These are phyloP conservation scores for Epinotia brunnichana DNA, from an alignment of 2,888 invertebrate genomes.

Conservation along the genomic window DNA sequence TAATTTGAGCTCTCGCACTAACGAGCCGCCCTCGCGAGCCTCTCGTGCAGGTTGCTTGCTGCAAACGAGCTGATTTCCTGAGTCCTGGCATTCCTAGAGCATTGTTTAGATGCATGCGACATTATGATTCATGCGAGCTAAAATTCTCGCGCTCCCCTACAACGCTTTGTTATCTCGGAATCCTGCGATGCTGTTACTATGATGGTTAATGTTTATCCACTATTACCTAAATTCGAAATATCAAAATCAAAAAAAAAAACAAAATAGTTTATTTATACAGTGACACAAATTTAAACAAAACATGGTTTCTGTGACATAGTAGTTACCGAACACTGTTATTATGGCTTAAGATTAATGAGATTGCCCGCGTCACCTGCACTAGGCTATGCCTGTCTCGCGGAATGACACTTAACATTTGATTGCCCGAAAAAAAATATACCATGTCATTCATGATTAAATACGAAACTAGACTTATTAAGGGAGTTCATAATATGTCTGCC, in stretches of 20 bases:
- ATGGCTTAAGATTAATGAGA: too few relatives aligned
- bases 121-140: conserved; percentile 40
- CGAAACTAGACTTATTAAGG: background rate
- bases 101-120: conserved; percentile 66
- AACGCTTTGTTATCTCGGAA: conserved; percentile 21
- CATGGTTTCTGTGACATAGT: too few relatives aligned
- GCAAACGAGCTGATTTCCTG: conserved; percentile 71
- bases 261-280: too few relatives aligned
- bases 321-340: too few relatives aligned
- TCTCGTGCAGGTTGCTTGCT: conserved; percentile 62
- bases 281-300: too few relatives aligned
- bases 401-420: too few relatives aligned
- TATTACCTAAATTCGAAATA: conserved; percentile 13
- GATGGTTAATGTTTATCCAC: conserved; percentile 13
- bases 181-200: conserved; percentile 16
- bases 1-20: conserved; percentile 77
- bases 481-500: background rate
- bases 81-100: conserved; percentile 73
- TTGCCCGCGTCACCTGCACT: too few relatives aligned
- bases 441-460: background rate
- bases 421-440: too few relatives aligned
- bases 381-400: too few relatives aligned
- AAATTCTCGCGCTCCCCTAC: conserved; percentile 23
- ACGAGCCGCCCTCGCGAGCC: conserved; percentile 75
- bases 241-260: too few relatives aligned